A percentile compares a stretch with the other conserved stretches of the same genome.
phyloP scores from a whole-genome alignment of 1,140 invertebrate species.

The Pentalonia nigronervosa region DNA sequence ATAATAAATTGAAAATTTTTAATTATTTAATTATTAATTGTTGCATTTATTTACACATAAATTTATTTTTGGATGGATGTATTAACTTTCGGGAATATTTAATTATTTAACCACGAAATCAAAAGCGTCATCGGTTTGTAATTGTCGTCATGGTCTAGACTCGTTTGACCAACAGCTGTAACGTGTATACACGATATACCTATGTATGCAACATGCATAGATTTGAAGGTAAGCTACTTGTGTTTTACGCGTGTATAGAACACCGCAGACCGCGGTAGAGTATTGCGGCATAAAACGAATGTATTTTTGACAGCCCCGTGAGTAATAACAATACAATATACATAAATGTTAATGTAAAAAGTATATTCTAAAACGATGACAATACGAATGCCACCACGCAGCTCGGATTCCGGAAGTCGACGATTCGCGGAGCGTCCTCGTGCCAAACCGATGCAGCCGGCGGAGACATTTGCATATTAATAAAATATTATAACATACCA shows the following conservation, averaged over 20 bases:
- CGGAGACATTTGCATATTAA: slow-evolving; percentile 17
- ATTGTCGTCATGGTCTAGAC: not conserved
- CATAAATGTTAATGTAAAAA: not conserved
- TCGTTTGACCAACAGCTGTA: not conserved
- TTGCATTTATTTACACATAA: not conserved
- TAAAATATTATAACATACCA: not conserved
- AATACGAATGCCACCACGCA: not conserved
- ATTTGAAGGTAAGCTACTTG: not conserved
- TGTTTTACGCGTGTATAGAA: not conserved
- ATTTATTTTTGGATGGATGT: not conserved
- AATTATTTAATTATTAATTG: not conserved
- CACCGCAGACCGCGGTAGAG: not conserved
- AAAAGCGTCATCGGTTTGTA: not conserved
- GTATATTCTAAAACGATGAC: not conserved
- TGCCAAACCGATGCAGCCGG: not conserved
- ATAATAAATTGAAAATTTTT: too few relatives aligned
- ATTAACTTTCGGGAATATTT: not conserved
- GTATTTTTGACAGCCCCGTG: not conserved
- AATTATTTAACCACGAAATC: not conserved
- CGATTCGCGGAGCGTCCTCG: not conserved
- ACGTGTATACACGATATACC: not conserved
- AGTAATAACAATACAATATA: not conserved
- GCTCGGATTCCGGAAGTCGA: slow-evolving; percentile 29
- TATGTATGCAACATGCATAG: too few relatives aligned
- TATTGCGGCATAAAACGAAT: not conserved